A percentile compares a stretch with the other conserved stretches of the same genome.
Evolutionary conservation across 2,113 vertebrate genomes (phyloP).

Genomic region (Bombycilla garrulus): DNA sequence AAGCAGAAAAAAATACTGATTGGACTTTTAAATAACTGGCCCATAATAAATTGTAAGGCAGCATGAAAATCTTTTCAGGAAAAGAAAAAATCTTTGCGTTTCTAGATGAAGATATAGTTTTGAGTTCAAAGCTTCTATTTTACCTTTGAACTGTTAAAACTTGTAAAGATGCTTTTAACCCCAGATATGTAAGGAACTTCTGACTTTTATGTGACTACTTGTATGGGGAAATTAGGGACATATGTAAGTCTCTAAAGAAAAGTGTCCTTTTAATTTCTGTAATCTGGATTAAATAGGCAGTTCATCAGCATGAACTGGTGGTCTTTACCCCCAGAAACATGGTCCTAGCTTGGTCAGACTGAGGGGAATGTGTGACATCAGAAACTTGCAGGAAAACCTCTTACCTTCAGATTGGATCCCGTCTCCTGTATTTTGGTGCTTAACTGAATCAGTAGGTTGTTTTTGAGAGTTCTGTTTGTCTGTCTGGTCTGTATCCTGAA

Average conservation of each 20-base stretch:
- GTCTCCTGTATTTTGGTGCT: not conserved
- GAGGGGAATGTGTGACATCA: not conserved
- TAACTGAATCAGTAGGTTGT: not conserved
- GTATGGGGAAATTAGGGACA: not conserved
- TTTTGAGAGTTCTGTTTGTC: not conserved
- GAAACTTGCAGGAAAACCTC: not conserved
- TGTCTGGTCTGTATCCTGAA: constrained; percentile 19
- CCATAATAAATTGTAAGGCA: not conserved
- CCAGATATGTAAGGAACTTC: not conserved
- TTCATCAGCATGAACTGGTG: not conserved
- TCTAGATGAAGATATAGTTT: not conserved
- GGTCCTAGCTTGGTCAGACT: not conserved
- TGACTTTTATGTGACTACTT: not conserved
- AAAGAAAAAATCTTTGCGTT: not conserved
- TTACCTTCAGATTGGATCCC: not conserved
- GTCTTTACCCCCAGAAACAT: not conserved
- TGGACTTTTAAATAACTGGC: not conserved
- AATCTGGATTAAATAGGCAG: not conserved
- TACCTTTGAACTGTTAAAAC: not conserved
- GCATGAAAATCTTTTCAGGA: not conserved
- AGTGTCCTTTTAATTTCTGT: not conserved
- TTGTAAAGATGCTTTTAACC: not conserved
- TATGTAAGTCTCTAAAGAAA: not conserved
- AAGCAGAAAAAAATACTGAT: not conserved
- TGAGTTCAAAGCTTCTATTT: not conserved